Evolutionary conservation across 1,140 invertebrate genomes (phyloP).

Genomic region (Calliopsis andreniformis): DNA sequence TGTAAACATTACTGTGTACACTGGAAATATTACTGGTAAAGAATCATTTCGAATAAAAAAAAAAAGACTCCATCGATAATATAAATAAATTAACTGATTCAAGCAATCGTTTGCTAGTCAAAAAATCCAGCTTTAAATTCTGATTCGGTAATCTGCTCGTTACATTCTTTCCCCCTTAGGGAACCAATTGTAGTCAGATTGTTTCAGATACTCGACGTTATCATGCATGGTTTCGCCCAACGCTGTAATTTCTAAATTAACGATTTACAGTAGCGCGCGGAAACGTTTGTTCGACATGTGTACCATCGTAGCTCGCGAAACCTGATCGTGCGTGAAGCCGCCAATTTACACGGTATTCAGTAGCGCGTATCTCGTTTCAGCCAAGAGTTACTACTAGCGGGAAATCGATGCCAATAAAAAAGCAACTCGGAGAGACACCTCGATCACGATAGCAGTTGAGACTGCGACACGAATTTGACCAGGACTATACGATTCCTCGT

Average conservation of each 20-base stretch:
- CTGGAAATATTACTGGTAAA: no score
- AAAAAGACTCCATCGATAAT: no score
- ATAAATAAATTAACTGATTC: no score
- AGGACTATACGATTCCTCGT: not conserved
- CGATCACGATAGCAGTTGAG: not conserved
- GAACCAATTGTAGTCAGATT: not conserved
- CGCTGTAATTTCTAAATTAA: slow-evolving; percentile 13
- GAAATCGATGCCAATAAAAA: slow-evolving; percentile 39
- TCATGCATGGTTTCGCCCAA: no score
- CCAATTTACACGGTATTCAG: slow-evolving; percentile 47
- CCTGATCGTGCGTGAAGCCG: slow-evolving; percentile 46
- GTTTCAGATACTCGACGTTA: not conserved
- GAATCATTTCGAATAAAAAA: no score
- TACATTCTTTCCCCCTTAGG: not conserved
- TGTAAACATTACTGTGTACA: no score
- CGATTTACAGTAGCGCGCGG: slow-evolving; percentile 18
- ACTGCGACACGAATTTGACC: not conserved
- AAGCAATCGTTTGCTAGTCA: no score
- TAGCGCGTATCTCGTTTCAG: slow-evolving; percentile 43
- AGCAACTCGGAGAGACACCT: not conserved
- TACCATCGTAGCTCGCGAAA: slow-evolving; percentile 34
- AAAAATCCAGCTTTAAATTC: no score
- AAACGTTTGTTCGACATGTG: slow-evolving; percentile 27
- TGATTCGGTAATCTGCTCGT: not conserved
- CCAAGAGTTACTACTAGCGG: slow-evolving; percentile 39